Evolutionary conservation across 2,797 vertebrate genomes (phyloP), one percentile per base, ranked within the genome.

Genomic region (Amphiprion clarkii): DNA sequence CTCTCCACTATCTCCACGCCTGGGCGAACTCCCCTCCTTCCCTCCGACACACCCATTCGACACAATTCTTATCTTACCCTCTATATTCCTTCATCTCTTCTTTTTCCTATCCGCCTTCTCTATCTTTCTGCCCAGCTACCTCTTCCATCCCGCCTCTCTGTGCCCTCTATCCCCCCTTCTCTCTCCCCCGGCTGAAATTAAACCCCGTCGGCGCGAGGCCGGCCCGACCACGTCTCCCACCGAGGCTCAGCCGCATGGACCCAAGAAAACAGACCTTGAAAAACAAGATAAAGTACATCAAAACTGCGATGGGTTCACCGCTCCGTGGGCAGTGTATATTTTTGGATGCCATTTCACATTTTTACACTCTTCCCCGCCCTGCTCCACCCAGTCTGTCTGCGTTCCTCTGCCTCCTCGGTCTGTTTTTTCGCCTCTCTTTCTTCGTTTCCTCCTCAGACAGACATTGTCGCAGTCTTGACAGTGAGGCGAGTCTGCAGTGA

Each of bases 261-360:
- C 82, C 77, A 48, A 82, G 71, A 69, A 86, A 90, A 85, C 82
- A 90, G 87, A 92, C 89, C 90, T 89, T 90, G 88, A 86, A 89
- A 88, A 85, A 81, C 68, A 71, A 89, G 91, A 93, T 92, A 91
- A 92, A 91, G 76, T 88, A 84, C 86, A 92, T 92, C 78, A 87
- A 87, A 90, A 85, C 76, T 74, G 71, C 63, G 57, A 14, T 44
- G 72, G 74, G 75, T 74, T 85, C 86, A 79, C 60, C 3, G 77
- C 87, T 89, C 81, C 53, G 19, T 85, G 84, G 87, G 81, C 82
- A 80, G 82, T 64, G 83, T 88, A 78, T 90, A 87, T 88, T 87
- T 93, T 88, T 86, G 86, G 87, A 84, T 86, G 62, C 60, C 56
- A 67, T 88, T 85, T 87, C 81, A 61, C 78, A 78, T 87, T 86